Percentiles rank a stretch among this genome's conserved stretches.
These are phyloP conservation scores for Schizopygopsis malacanthus DNA, from an alignment of 2,797 vertebrate species.

Conservation along the genomic window DNA sequence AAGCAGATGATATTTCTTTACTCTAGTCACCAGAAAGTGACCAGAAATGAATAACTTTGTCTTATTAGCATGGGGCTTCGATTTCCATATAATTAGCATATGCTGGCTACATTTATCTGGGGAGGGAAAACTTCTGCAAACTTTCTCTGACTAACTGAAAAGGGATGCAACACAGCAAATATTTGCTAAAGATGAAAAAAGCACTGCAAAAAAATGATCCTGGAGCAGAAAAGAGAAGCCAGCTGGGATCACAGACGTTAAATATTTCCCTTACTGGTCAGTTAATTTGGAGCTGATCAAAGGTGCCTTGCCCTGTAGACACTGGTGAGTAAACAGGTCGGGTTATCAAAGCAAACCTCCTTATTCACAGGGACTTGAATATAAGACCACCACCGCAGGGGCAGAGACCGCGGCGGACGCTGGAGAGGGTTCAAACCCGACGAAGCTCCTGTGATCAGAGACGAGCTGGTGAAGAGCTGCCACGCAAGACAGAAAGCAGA, in stretches of 20 bases:
- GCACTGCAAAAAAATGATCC: conserved; percentile 18
- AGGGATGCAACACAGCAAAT: conserved; percentile 43
- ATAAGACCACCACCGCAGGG: conserved; percentile 72
- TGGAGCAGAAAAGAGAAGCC: conserved; percentile 41
- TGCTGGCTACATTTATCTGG: conserved; percentile 16
- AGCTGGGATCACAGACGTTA: conserved; percentile 76
- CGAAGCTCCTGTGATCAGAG: conserved; percentile 24
- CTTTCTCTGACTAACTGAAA: conserved; percentile 38
- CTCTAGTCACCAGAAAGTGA: not conserved
- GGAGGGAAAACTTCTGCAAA: conserved; percentile 42
- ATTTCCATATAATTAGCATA: conserved; percentile 47
- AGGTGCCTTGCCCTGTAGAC: conserved; percentile 73
- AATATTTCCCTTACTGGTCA: conserved; percentile 81
- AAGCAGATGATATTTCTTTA: not conserved
- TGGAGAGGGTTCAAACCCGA: conserved; percentile 53
- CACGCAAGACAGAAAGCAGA: conserved; percentile 32
- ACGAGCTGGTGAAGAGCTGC: conserved; percentile 25
- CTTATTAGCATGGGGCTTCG: conserved; percentile 30
- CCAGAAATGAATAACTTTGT: conserved; percentile 33
- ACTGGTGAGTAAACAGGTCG: conserved; percentile 76
- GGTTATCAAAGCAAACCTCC: conserved; percentile 80
- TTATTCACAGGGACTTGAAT: conserved; percentile 67
- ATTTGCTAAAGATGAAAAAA: conserved; percentile 54
- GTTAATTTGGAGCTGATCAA: conserved; percentile 80
- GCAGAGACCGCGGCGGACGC: conserved; percentile 30